These are phyloP conservation scores for Entomobrya proxima DNA, from an alignment of 2,888 invertebrate species.

Conservation along the genomic window DNA sequence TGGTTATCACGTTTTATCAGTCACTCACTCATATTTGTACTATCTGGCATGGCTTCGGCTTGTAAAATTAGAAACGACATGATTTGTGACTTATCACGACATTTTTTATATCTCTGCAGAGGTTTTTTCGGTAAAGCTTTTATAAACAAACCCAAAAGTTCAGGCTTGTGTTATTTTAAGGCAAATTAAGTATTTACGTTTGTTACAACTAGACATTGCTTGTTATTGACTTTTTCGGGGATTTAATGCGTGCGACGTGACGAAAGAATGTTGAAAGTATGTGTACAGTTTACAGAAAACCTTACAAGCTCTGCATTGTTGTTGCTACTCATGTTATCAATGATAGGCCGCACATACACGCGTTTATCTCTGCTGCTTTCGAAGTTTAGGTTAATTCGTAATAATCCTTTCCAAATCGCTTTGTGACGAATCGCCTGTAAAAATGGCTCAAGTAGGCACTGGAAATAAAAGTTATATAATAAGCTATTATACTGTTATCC, in stretches of 20 bases:
- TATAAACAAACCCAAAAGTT: neutral
- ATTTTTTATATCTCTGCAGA: neutral
- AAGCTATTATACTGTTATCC: too few relatives aligned
- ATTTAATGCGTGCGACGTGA: constrained; percentile 49
- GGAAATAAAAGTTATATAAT: too few relatives aligned
- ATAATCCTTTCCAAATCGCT: constrained; percentile 17
- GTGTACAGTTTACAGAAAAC: neutral
- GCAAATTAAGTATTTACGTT: constrained; percentile 6
- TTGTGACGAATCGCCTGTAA: neutral
- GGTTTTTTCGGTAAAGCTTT: constrained; percentile 20
- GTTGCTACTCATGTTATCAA: too few relatives aligned
- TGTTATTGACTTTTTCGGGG: neutral
- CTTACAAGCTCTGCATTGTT: neutral
- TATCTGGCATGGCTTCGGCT: too few relatives aligned
- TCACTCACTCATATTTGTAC: neutral
- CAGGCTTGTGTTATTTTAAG: neutral
- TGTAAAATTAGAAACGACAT: too few relatives aligned
- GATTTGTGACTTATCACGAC: too few relatives aligned
- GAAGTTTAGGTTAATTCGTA: constrained; percentile 29
- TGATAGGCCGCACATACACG: neutral
- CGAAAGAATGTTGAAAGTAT: constrained; percentile 11
- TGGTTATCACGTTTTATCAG: too few relatives aligned
- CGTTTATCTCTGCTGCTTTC: neutral
- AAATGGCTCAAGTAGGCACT: neutral
- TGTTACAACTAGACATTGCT: too few relatives aligned